Conservation (phyloP, 1,140 invertebrate genomes). For the Tetramorium simillimum region DNA sequence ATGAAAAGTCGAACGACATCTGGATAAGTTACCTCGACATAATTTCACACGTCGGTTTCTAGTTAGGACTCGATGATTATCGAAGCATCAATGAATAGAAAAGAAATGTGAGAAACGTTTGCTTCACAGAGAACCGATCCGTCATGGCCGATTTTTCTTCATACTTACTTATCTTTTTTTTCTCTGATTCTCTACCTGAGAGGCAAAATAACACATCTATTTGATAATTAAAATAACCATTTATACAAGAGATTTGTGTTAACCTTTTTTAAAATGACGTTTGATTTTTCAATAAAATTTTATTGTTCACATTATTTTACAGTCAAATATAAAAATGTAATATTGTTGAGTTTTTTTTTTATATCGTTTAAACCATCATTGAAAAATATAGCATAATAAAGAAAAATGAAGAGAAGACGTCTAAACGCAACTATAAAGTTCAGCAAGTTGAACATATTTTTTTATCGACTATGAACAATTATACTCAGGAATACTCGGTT, state of each 20-base stretch:
- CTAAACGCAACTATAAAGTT: neutral
- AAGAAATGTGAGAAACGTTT: constrained; percentile 19
- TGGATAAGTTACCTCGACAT: constrained; percentile 55
- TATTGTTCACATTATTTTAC: neutral
- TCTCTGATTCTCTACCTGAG: neutral
- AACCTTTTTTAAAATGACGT: neutral
- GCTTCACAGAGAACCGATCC: neutral
- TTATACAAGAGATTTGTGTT: neutral
- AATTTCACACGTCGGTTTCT: constrained; percentile 37
- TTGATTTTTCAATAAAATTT: neutral
- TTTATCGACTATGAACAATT: neutral
- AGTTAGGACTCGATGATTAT: constrained; percentile 25
- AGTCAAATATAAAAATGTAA: neutral
- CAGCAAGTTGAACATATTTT: neutral
- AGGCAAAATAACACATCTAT: neutral
- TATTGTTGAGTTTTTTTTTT: neutral
- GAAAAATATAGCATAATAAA: neutral
- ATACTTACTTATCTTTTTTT: neutral
- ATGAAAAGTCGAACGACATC: constrained; percentile 54
- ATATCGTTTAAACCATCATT: neutral
- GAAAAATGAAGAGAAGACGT: neutral
- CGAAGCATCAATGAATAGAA: constrained; percentile 23
- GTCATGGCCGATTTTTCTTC: neutral
- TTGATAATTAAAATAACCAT: neutral
- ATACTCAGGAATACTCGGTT: neutral